These are phyloP conservation scores for Drosophila nebulosa DNA, from an alignment of 1,140 invertebrate species.

Conservation along the genomic window DNA sequence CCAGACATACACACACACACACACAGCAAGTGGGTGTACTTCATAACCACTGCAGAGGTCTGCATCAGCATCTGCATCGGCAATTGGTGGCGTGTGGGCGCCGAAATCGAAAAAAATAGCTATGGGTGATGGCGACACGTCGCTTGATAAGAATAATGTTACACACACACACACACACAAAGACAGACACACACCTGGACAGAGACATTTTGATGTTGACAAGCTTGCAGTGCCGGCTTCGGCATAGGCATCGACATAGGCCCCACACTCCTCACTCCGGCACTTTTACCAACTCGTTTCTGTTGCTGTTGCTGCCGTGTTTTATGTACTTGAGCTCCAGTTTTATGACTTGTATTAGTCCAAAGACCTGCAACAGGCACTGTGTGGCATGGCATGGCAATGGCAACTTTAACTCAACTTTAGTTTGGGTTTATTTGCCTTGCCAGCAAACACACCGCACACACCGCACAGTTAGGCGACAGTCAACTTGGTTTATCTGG, in stretches of 20 bases:
- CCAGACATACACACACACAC: slow-evolving; percentile 14
- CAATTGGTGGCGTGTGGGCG: slow-evolving; percentile 42
- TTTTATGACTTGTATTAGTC: slow-evolving; percentile 72
- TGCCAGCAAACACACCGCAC: slow-evolving; percentile 58
- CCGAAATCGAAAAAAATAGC: slow-evolving; percentile 17
- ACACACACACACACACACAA: not conserved
- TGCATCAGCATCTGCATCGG: slow-evolving; percentile 2
- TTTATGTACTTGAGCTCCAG: slow-evolving; percentile 71
- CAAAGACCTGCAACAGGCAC: slow-evolving; percentile 49
- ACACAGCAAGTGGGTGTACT: slow-evolving; percentile 10
- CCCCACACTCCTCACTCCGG: not conserved
- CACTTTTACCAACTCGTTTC: slow-evolving; percentile 63
- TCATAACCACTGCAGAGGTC: slow-evolving; percentile 15
- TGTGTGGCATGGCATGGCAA: not conserved
- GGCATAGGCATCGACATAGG: not conserved
- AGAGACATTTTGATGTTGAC: slow-evolving; percentile 54
- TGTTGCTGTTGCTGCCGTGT: slow-evolving; percentile 41
- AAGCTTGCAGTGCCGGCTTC: slow-evolving; percentile 49
- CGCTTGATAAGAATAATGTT: slow-evolving; percentile 71
- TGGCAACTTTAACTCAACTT: slow-evolving; percentile 18
- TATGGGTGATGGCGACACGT: slow-evolving; percentile 56
- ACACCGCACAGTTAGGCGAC: not conserved
- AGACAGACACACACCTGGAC: not conserved
- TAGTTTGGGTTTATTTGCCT: slow-evolving; percentile 38
- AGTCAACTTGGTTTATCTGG: slow-evolving; percentile 35